Evolutionary conservation across 1,140 invertebrate genomes (phyloP).

Genomic region (Yoshiicerus persimilis): DNA sequence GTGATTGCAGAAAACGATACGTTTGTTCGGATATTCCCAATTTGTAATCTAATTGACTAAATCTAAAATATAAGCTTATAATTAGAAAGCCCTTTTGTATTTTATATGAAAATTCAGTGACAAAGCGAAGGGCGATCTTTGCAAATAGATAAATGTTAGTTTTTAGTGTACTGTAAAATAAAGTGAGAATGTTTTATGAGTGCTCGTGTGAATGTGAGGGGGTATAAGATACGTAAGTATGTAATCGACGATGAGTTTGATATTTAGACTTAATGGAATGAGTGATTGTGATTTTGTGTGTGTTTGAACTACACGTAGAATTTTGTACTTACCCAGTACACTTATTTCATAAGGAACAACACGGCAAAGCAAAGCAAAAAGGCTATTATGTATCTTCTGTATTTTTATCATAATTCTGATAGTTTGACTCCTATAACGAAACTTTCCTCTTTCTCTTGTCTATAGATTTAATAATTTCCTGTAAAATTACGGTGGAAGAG

Average conservation of each 20-base stretch:
- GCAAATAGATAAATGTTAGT: neutral
- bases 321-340: neutral
- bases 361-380: slow-evolving; percentile 28
- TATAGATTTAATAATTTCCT: neutral
- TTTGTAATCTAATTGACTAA: slow-evolving; percentile 35
- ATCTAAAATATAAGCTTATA: neutral
- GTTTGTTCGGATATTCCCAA: slow-evolving; percentile 47
- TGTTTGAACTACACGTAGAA: neutral
- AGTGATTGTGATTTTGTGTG: neutral
- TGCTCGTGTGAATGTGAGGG: neutral
- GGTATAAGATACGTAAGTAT: neutral
- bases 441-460: neutral
- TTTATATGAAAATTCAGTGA: slow-evolving; percentile 25
- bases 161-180: neutral
- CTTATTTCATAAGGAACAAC: neutral
- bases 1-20: slow-evolving; percentile 48
- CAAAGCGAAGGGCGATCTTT: neutral
- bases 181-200: neutral
- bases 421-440: neutral
- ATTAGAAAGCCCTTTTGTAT: neutral
- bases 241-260: neutral
- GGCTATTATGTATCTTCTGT: slow-evolving; percentile 18
- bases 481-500: neutral
- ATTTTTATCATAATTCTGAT: neutral
- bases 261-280: neutral